Evolutionary conservation across 53 echinoderm and acorn worm species (phyloP), one percentile per base, ranked within the genome.

Genomic region (Patiria pectinifera): DNA sequence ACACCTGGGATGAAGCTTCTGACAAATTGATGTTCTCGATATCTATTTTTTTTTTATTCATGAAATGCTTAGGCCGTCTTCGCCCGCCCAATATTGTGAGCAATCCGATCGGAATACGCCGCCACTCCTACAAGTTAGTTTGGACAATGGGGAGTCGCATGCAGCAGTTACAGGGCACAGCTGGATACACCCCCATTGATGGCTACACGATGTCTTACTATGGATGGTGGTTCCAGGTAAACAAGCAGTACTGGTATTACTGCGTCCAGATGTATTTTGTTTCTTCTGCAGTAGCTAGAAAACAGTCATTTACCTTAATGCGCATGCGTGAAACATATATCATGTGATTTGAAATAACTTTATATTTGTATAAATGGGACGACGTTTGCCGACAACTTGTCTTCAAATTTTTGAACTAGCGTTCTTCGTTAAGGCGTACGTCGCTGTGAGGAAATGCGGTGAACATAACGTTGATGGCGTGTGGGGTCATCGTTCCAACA

Each of bases 191-290:
- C 22, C 82, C 87, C n/a, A 81, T 93, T 8, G 83, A 87, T 75
- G 82, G 82, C 82, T 93, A 93, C 83, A 83, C 63, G 66, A 43
- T 93, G 47, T 44, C 61, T 21, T 93, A 93, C 60, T 87, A 93
- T 59, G 88, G 93, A 2, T 93, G 87, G 87, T 93, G 93, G 93
- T 72, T 71, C 12, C 82, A 93, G 93, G 93, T 93, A 75, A 23
- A 66, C 15, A 3, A 74, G 24, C 15, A n/a, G 5, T 22, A 74
- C 74, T 3, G 4, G 0, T 74, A 23, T 22, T 4, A 23, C 19
- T 15, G 10, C 8, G 66, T 66, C 6, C 14, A 13, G 6, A 66
- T 16, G 19, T 66, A 13, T 66, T 53, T 53, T 53, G 8, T 53
- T 53, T 6, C 53, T 5, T 53, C 5, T 8, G 5, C 19, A 66